Evolutionary conservation across 35 echinoderm and acorn worm genomes (phyloP).

Genomic region (Patiria miniata): DNA sequence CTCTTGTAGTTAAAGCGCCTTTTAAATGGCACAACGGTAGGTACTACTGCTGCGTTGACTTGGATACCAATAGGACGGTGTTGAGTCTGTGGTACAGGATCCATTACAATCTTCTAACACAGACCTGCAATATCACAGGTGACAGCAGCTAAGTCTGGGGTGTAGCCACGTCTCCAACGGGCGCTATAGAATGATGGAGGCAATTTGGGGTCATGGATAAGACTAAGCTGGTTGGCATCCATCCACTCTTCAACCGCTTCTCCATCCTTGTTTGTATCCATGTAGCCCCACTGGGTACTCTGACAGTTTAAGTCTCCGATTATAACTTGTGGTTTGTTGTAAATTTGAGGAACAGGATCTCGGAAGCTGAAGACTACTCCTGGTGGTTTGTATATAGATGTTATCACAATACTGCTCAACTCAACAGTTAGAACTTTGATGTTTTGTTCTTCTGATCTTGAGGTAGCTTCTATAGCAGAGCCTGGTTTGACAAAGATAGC

Average conservation of each 20-base stretch:
- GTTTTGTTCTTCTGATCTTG: too few species aligned
- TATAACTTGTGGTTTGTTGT: conserved; percentile 37
- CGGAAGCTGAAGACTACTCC: too few species aligned
- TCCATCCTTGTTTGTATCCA: conserved; percentile 48
- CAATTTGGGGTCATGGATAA: conserved; percentile 48
- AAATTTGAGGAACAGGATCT: too few species aligned
- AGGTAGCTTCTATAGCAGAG: too few species aligned
- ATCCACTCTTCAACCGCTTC: conserved; percentile 53
- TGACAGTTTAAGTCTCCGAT: conserved; percentile 53
- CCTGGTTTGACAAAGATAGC: too few species aligned
- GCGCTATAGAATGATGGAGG: conserved; percentile 44
- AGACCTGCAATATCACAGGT: conserved; percentile 27
- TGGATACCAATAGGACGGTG: conserved; percentile 45
- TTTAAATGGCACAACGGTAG: background rate
- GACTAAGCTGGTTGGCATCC: too few species aligned
- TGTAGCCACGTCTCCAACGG: conserved; percentile 62
- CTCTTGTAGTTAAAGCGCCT: background rate
- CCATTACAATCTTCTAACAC: conserved; percentile 19
- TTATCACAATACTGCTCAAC: too few species aligned
- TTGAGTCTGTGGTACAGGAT: conserved; percentile 35
- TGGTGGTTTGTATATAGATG: too few species aligned
- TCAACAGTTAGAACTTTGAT: too few species aligned
- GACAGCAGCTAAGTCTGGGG: conserved; percentile 42
- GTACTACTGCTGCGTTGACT: conserved; percentile 7
- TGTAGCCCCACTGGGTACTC: conserved; percentile 50